These are phyloP conservation scores for Amphipyra tragopoginis DNA, from an alignment of 2,888 invertebrate genomes.

Conservation along the genomic window DNA sequence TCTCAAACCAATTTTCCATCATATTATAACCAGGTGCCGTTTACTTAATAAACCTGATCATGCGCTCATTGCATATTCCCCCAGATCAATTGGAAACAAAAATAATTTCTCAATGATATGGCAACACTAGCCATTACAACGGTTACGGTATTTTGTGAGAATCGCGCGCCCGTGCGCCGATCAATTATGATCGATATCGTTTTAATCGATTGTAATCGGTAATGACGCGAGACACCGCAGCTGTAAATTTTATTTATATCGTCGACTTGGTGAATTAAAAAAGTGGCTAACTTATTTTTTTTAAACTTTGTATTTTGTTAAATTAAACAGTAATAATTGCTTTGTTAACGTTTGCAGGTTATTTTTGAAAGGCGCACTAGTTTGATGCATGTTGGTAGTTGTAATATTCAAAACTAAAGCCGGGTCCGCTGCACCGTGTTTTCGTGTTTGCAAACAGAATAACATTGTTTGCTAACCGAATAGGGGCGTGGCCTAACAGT, in stretches of 20 bases:
- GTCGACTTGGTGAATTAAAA: conserved; percentile 36
- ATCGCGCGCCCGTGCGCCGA: conserved; percentile 76
- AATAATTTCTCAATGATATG: conserved; percentile 47
- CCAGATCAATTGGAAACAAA: conserved; percentile 35
- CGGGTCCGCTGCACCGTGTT: too few relatives aligned
- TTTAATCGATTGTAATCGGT: conserved; percentile 84
- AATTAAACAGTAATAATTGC: conserved; percentile 13
- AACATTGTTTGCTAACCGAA: too few relatives aligned
- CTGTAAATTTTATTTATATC: conserved; percentile 74
- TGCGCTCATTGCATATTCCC: conserved; percentile 42
- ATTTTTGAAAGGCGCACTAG: not conserved
- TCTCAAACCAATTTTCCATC: too few relatives aligned
- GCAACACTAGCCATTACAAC: conserved; percentile 49
- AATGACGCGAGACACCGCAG: conserved; percentile 79
- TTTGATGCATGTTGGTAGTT: not conserved
- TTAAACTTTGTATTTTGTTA: conserved; percentile 8
- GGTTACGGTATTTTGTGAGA: conserved; percentile 59
- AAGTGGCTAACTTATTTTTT: conserved; percentile 10
- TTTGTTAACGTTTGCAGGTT: conserved; percentile 3
- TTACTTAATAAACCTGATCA: conserved; percentile 23
- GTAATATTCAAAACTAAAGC: too few relatives aligned
- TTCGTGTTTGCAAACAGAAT: too few relatives aligned
- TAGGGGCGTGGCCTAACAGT: too few relatives aligned
- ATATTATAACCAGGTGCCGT: not conserved
- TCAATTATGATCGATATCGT: conserved; percentile 83